Evolutionary conservation across 2,113 vertebrate genomes (phyloP).

Genomic region (Drymodes brunneopygia): DNA sequence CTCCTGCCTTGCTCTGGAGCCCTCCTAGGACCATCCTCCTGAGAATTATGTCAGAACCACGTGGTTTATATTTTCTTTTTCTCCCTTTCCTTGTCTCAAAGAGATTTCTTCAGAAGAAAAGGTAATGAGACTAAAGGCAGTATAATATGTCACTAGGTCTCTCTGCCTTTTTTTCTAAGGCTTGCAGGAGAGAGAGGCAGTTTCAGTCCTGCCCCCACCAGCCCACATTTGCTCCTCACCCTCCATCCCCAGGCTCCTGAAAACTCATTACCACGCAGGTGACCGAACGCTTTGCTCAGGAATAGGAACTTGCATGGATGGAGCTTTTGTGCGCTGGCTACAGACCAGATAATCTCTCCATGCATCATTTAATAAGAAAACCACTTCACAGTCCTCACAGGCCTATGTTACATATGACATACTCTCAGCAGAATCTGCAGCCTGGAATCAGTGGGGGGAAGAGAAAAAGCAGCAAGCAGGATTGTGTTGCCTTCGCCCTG

Average conservation of each 20-base stretch:
- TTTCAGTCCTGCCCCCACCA: background rate
- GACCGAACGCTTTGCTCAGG: background rate
- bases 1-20: background rate
- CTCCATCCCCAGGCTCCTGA: background rate
- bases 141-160: fast-evolving
- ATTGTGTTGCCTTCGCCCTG: background rate
- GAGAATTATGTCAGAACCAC: fast-evolving
- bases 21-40: background rate
- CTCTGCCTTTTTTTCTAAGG: background rate
- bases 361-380: slow-evolving; percentile 51
- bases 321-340: background rate
- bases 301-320: background rate
- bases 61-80: fast-evolving
- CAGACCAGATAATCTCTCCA: slow-evolving; percentile 28
- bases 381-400: slow-evolving; percentile 11
- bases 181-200: background rate
- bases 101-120: background rate
- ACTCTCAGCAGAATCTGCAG: background rate
- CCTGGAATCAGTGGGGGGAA: background rate
- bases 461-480: background rate
- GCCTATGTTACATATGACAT: background rate
- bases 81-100: background rate
- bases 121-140: background rate
- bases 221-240: background rate
- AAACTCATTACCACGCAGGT: background rate